Percentiles rank a stretch among this genome's conserved stretches.
phyloP scores from a whole-genome alignment of 2,113 vertebrate genomes.

The Micronycteris hirsuta region DNA sequence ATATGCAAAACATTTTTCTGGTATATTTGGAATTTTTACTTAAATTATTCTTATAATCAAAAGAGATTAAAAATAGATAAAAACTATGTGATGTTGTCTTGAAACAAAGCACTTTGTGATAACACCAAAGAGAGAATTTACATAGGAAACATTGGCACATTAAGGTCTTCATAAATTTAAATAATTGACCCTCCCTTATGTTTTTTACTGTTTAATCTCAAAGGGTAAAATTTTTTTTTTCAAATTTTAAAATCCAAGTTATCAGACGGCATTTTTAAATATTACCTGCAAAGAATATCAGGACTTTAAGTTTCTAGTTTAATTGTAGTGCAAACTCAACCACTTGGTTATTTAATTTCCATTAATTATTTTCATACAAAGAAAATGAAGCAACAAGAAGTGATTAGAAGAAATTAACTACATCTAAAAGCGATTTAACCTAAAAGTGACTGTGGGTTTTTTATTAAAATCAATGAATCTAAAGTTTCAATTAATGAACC shows the following conservation, averaged over 20 bases:
- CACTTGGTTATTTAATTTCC: neutral
- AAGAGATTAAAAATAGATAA: neutral
- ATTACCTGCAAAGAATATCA: neutral
- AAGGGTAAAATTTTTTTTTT: neutral
- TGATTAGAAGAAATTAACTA: conserved; percentile 67
- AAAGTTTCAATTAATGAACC: conserved; percentile 74
- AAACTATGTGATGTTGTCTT: neutral
- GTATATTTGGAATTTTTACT: neutral
- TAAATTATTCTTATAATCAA: neutral
- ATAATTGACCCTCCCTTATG: neutral
- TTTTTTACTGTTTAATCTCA: conserved; percentile 2
- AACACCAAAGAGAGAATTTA: neutral
- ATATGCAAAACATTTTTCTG: neutral
- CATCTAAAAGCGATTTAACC: conserved; percentile 68
- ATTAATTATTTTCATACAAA: conserved; percentile 55
- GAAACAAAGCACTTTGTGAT: neutral
- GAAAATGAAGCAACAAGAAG: conserved; percentile 52
- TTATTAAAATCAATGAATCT: conserved; percentile 68
- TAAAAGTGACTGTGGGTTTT: conserved; percentile 25
- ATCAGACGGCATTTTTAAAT: neutral
- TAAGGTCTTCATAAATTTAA: neutral
- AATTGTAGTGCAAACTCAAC: neutral
- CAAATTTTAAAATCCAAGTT: neutral
- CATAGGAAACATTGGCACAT: neutral
- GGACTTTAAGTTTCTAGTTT: neutral